phyloP scores from a whole-genome alignment of 2,113 vertebrate genomes.

The Capreolus pygargus region DNA sequence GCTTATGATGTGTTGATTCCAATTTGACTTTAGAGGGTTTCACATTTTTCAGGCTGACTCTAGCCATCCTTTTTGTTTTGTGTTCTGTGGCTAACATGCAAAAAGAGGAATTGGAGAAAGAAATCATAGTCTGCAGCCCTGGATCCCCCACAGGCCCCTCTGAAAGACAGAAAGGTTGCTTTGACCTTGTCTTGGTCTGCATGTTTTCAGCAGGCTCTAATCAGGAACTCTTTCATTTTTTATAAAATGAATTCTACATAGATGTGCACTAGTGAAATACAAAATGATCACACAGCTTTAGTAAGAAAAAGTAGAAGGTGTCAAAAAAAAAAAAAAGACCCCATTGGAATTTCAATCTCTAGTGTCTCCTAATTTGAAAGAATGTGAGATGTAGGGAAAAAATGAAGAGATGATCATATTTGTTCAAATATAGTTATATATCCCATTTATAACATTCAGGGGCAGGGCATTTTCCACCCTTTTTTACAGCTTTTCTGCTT shows the following conservation, averaged over 20 bases:
- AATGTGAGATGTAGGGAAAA: neutral
- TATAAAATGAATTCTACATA: neutral
- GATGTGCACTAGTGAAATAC: neutral
- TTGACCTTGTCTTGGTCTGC: constrained; percentile 63
- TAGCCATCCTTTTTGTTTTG: neutral
- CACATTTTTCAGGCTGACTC: neutral
- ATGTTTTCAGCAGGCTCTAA: constrained; percentile 40
- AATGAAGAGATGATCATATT: neutral
- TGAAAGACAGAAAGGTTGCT: constrained; percentile 46
- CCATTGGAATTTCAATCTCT: neutral
- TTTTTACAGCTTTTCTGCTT: neutral
- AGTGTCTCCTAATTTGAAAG: neutral
- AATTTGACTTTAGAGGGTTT: constrained; percentile 16
- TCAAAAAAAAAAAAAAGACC: constrained; percentile 11
- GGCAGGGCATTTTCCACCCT: neutral
- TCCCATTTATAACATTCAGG: neutral
- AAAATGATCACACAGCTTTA: constrained; percentile 37
- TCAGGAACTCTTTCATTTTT: constrained; percentile 46
- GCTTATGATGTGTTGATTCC: neutral
- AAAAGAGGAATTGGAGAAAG: neutral
- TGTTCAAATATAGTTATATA: neutral
- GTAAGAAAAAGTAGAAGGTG: constrained; percentile 16
- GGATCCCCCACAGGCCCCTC: neutral
- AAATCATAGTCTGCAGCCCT: neutral
- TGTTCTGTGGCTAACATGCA: constrained; percentile 1